Conservation (phyloP, 2,888 invertebrate species). For the Laothoe populi region DNA sequence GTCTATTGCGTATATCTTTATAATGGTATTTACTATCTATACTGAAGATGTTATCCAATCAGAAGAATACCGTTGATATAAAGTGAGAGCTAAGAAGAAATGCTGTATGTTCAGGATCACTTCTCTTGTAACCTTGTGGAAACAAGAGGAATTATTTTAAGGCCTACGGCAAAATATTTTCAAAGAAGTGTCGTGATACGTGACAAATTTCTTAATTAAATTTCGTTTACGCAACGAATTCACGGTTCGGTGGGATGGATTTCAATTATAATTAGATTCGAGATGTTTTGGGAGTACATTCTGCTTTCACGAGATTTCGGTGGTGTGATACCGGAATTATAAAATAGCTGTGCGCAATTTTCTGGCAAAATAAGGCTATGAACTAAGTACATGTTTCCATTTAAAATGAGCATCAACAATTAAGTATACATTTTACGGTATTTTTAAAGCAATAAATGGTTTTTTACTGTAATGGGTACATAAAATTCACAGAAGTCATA, state of each 20-base stretch:
- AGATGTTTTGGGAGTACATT: constrained; percentile 31
- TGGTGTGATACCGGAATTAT: constrained; percentile 39
- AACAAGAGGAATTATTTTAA: not conserved
- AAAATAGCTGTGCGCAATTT: constrained; percentile 32
- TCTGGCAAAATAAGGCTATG: not conserved
- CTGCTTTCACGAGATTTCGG: constrained; percentile 32
- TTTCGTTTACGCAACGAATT: constrained; percentile 50
- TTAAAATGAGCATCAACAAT: not conserved
- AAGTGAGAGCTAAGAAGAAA: too few species aligned
- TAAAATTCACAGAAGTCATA: not conserved
- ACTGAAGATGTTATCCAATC: too few species aligned
- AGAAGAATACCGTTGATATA: too few species aligned
- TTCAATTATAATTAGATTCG: constrained; percentile 45
- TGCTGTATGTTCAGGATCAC: too few species aligned
- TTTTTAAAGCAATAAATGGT: not conserved
- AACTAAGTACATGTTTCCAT: not conserved
- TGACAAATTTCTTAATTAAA: constrained; percentile 48
- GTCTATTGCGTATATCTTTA: too few species aligned
- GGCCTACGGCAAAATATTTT: not conserved
- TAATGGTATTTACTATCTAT: too few species aligned
- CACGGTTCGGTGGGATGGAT: constrained; percentile 42
- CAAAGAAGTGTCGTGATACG: not conserved
- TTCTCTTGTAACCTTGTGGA: not conserved
- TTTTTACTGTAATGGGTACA: not conserved
- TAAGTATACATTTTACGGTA: not conserved